Evolutionary conservation across 2,888 invertebrate species (phyloP).

Genomic region (Spodoptera exigua): DNA sequence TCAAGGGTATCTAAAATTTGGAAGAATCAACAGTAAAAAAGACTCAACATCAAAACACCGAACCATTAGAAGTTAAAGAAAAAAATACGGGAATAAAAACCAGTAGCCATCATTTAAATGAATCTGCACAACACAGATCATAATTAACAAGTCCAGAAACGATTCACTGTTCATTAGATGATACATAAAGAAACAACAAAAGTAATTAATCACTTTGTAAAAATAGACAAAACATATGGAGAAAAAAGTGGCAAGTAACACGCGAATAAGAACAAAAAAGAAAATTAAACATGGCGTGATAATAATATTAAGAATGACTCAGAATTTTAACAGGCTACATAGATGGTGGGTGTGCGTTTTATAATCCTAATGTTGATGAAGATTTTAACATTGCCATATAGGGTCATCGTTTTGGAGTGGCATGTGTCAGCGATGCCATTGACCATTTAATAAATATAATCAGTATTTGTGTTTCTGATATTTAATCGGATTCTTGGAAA

Average conservation of each 20-base stretch:
- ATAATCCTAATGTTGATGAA: conserved; percentile 9
- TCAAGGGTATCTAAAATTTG: too few relatives aligned
- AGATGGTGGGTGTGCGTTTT: conserved; percentile 23
- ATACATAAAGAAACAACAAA: conserved; percentile 3
- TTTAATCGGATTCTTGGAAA: too few relatives aligned
- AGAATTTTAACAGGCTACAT: conserved; percentile 21
- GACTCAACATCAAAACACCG: too few relatives aligned
- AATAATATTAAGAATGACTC: conserved; percentile 35
- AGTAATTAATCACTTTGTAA: conserved; percentile 21
- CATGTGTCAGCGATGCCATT: background rate
- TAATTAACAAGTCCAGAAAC: too few relatives aligned
- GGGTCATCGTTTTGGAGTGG: background rate
- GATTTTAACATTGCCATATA: background rate
- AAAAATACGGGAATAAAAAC: too few relatives aligned
- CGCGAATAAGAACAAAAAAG: conserved; percentile 30
- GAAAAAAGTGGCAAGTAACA: conserved; percentile 25
- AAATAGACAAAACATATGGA: conserved; percentile 6
- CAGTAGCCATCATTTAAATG: too few relatives aligned
- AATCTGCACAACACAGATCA: too few relatives aligned
- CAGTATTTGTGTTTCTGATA: too few relatives aligned
- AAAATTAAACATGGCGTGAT: conserved; percentile 11
- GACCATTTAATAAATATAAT: too few relatives aligned
- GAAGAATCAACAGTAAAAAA: too few relatives aligned
- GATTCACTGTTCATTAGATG: too few relatives aligned
- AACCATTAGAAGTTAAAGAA: too few relatives aligned